Evolutionary conservation across 1,140 invertebrate species (phyloP).

Genomic region (Ceratosolen fusciceps): DNA sequence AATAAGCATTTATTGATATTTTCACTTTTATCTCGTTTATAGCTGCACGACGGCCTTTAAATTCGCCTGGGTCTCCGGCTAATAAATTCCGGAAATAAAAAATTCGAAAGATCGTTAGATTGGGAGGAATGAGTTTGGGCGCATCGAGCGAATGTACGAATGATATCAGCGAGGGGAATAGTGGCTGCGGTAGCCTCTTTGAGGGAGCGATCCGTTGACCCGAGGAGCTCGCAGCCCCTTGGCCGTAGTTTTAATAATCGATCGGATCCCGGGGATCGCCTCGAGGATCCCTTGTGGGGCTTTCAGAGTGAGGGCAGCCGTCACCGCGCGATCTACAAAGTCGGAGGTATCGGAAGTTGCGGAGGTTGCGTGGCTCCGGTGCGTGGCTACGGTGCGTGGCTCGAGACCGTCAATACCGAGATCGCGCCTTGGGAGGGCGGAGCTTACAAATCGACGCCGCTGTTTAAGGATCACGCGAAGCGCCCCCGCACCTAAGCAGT

Average conservation of each 20-base stretch:
- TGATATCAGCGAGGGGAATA: background rate
- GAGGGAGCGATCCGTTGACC: background rate
- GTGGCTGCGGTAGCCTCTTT: too few relatives aligned
- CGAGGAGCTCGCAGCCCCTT: background rate
- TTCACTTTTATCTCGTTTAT: background rate
- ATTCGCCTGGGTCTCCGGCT: background rate
- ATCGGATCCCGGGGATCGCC: background rate
- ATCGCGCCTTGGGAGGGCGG: constrained; percentile 38
- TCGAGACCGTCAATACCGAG: constrained; percentile 26
- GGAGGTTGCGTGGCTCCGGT: background rate
- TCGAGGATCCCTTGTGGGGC: background rate
- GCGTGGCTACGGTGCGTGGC: background rate
- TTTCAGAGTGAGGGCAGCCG: background rate
- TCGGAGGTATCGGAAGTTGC: background rate
- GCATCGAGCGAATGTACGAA: background rate
- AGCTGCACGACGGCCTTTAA: background rate
- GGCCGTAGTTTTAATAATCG: background rate
- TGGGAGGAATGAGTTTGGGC: background rate
- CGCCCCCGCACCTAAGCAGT: constrained; percentile 16
- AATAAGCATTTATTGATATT: background rate
- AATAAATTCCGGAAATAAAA: background rate
- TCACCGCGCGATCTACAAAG: constrained; percentile 5
- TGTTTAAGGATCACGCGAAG: background rate
- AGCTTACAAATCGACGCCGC: constrained; percentile 39
- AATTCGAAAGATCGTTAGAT: background rate